Conservation (phyloP, 2,113 vertebrate species). For the Prietella phreatophila region DNA sequence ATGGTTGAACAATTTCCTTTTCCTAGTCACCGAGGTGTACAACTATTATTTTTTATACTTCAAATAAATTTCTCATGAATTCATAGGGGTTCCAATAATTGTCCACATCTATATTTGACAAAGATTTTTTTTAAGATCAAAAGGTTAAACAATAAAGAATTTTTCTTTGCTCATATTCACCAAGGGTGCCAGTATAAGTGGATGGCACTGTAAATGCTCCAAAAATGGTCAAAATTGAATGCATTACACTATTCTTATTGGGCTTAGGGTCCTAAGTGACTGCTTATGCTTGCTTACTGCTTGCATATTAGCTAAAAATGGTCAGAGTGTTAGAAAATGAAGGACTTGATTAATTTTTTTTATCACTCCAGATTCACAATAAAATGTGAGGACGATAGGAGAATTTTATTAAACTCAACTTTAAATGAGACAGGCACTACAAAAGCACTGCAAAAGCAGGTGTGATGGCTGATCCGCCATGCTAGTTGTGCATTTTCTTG, state of each 20-base stretch:
- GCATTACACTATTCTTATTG: background rate
- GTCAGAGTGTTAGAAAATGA: background rate
- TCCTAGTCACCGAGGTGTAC: no score
- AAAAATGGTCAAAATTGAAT: background rate
- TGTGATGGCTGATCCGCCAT: background rate
- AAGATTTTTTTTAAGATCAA: no score
- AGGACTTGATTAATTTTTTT: background rate
- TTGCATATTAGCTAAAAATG: background rate
- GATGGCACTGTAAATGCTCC: no score
- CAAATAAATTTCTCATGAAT: no score
- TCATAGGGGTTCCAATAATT: no score
- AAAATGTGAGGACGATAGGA: background rate
- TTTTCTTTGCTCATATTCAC: no score
- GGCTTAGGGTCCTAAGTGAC: background rate
- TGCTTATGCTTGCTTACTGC: background rate
- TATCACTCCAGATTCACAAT: background rate
- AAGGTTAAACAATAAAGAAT: no score
- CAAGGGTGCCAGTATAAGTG: no score
- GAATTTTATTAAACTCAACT: background rate
- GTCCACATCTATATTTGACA: no score
- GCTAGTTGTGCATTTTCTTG: background rate
- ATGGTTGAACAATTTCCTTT: no score
- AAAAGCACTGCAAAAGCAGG: background rate
- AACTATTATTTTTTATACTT: no score
- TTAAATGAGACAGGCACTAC: background rate